phyloP scores from a whole-genome alignment of 2,888 invertebrate genomes.

The Melieria picta region DNA sequence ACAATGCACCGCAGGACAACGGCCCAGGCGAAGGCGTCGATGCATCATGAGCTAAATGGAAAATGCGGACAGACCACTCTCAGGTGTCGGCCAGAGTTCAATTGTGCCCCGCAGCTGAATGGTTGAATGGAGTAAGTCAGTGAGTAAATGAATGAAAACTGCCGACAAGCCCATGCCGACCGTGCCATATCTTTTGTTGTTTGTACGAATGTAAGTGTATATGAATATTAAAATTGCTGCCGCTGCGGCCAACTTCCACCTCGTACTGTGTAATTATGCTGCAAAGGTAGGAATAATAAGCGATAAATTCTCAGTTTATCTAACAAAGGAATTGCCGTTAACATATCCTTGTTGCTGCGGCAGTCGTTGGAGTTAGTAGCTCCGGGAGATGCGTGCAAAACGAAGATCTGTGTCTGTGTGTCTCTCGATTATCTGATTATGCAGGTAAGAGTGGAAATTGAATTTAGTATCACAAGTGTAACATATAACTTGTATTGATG shows the following conservation, averaged over 20 bases:
- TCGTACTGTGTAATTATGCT: constrained; percentile 59
- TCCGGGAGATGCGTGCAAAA: no score
- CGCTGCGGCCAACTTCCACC: constrained; percentile 52
- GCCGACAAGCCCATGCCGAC: constrained; percentile 23
- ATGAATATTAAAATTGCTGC: constrained; percentile 5
- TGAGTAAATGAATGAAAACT: constrained; percentile 1
- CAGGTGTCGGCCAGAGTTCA: constrained; percentile 6
- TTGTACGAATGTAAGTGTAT: no score
- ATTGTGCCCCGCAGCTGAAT: constrained; percentile 24
- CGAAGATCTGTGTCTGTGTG: no score
- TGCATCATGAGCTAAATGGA: constrained; percentile 9
- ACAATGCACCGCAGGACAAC: constrained; percentile 23
- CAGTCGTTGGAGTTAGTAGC: no score
- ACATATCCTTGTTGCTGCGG: no score
- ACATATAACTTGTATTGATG: no score
- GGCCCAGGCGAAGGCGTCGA: constrained; percentile 10
- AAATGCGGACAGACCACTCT: neutral
- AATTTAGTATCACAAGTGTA: no score
- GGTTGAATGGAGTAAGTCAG: constrained; percentile 21
- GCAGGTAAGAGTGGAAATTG: no score
- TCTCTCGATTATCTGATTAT: no score
- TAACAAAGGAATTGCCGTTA: no score
- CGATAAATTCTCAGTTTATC: constrained; percentile 58
- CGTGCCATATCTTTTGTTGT: no score
- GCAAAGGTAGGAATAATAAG: constrained; percentile 62